phyloP scores from a whole-genome alignment of 1,140 invertebrate genomes.

The Macrobrachium nipponense region DNA sequence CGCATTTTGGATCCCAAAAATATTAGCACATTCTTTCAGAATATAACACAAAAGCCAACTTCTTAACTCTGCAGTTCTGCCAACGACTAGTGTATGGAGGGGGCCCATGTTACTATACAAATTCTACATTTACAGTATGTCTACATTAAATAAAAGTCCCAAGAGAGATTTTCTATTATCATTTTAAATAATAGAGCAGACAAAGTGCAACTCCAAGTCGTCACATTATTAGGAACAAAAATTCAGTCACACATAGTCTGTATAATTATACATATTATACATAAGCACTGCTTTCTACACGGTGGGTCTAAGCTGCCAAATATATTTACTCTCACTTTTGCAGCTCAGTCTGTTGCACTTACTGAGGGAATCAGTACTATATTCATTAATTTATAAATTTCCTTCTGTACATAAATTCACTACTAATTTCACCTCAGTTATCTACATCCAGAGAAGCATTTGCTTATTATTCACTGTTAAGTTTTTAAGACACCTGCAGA shows the following conservation, averaged over 20 bases:
- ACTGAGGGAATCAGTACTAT: not conserved
- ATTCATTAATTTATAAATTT: not conserved
- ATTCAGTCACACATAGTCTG: conserved; percentile 13
- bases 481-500: conserved; percentile 47
- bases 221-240: conserved; percentile 39
- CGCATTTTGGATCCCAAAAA: not conserved
- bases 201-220: conserved; percentile 10
- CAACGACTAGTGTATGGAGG: conserved; percentile 38
- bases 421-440: no score
- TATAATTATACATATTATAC: conserved; percentile 18
- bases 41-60: not conserved
- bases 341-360: conserved; percentile 1
- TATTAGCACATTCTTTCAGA: not conserved
- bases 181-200: not conserved
- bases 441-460: not conserved
- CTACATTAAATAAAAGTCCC: conserved; percentile 2
- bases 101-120: conserved; percentile 35
- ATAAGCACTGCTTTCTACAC: conserved; percentile 4
- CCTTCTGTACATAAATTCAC: conserved; percentile 30
- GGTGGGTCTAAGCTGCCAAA: conserved; percentile 32
- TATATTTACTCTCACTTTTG: conserved; percentile 19
- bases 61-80: conserved; percentile 38
- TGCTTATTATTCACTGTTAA: not conserved
- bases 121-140: conserved; percentile 40
- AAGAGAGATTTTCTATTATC: not conserved